Evolutionary conservation across 2,113 vertebrate genomes (phyloP), one percentile per base, ranked within the genome.

Genomic region (Haemorhous mexicanus): DNA sequence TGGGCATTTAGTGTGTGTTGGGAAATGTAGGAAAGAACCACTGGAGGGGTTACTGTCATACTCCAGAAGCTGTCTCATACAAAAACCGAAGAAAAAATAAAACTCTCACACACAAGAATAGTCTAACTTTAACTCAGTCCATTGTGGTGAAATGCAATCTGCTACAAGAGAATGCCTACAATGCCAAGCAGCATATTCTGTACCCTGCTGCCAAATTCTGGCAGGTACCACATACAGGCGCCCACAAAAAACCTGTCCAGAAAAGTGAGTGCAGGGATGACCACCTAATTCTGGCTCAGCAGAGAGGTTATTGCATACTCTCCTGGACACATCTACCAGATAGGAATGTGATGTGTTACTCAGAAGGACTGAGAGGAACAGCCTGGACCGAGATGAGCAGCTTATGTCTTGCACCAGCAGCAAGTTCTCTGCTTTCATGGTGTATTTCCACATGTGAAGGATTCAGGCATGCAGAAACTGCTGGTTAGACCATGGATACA

Each of bases 231-330:
- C 28, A 28, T 41, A 58, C n/a, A 91, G 74, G 89, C 18, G 3
- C 87, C 87, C 87, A 97, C 93, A 97, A 75, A 95, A 95, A 83
- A 91, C 80, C 83, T 87, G 91, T 22, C 74, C 84, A 83, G 75
- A 76, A 94, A 84, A 95, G 74, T 44, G 56, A 95, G 33, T 79
- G 46, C 6, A 44, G 52, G 49, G 74, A 75, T 76, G 93, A 89
- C 67, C 87, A 85, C 84, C 23, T 70, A 83, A 7, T 69, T 81
- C 53, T 72, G 77, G 43, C 92, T 92, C 43, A 89, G 62, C 27
- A n/a, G 56, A 61, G 21, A 92, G 81, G 81, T 76, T 52, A 56
- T 3, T 84, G 61, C 49, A 23, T 30, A 21, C 41, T 58, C 8
- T 92, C 43, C 58, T 84, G 59, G 68, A 80, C 50, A 69, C 19